phyloP scores from a whole-genome alignment of 2,113 vertebrate genomes.

The Rousettus leschenaultii region DNA sequence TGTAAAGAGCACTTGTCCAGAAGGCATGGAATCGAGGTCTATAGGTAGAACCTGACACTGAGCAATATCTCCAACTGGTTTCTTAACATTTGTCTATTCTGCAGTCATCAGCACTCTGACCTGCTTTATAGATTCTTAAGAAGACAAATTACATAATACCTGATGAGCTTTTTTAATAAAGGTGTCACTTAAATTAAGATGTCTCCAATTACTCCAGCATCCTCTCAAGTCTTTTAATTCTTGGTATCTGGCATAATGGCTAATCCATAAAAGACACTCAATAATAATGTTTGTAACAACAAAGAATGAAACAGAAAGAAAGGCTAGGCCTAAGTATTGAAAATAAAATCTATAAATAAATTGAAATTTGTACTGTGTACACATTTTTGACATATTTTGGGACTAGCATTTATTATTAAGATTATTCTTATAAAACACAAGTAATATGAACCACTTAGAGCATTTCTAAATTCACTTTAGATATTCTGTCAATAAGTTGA shows the following conservation, averaged over 20 bases:
- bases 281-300: conserved; percentile 33
- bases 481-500: neutral
- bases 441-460: neutral
- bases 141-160: conserved; percentile 6
- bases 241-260: neutral
- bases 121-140: neutral
- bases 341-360: neutral
- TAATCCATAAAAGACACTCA: conserved; percentile 18
- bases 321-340: neutral
- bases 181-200: conserved; percentile 27
- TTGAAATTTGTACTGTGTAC: neutral
- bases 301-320: conserved; percentile 1
- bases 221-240: conserved; percentile 21
- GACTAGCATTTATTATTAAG: neutral
- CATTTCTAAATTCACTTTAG: neutral
- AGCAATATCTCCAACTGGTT: neutral
- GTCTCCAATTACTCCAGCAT: conserved; percentile 27
- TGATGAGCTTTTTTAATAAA: neutral
- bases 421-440: neutral
- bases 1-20: neutral
- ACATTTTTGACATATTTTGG: neutral
- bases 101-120: neutral
- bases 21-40: neutral
- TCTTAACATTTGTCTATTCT: neutral
- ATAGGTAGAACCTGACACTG: neutral